A percentile compares a stretch with the other conserved stretches of the same genome.
These are phyloP conservation scores for Spodoptera exigua DNA, from an alignment of 2,888 invertebrate genomes.

Conservation along the genomic window DNA sequence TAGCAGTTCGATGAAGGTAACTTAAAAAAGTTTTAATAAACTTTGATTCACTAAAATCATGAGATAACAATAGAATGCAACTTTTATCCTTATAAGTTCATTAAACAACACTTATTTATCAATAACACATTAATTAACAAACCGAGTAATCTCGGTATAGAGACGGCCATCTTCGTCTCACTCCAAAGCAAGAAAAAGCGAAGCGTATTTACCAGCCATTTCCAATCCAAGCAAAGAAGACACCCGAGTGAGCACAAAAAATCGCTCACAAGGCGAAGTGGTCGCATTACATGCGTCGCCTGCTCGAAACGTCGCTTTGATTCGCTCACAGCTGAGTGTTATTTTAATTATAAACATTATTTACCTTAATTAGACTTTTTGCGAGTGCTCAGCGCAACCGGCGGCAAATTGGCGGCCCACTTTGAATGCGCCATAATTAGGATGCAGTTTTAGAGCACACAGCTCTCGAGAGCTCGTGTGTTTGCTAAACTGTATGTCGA, in stretches of 20 bases:
- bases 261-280: constrained; percentile 76
- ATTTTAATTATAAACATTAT: constrained; percentile 89
- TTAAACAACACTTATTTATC: too few species aligned
- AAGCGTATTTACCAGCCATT: constrained; percentile 45
- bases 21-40: neutral
- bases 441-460: constrained; percentile 78
- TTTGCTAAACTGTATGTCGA: constrained; percentile 78
- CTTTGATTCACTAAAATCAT: too few species aligned
- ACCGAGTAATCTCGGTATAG: neutral
- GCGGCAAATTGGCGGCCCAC: constrained; percentile 80
- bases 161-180: constrained; percentile 18
- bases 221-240: constrained; percentile 61
- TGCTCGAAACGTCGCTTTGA: constrained; percentile 81
- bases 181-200: neutral
- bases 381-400: constrained; percentile 75
- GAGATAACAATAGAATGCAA: too few species aligned
- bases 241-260: constrained; percentile 64
- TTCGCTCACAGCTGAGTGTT: constrained; percentile 77
- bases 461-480: constrained; percentile 71
- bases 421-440: constrained; percentile 83
- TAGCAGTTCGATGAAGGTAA: neutral
- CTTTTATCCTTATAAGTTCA: too few species aligned
- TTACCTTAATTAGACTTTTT: constrained; percentile 87
- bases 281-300: constrained; percentile 76
- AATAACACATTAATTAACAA: neutral